Evolutionary conservation across 2,797 vertebrate genomes (phyloP).

Genomic region (Fundulus diaphanus): DNA sequence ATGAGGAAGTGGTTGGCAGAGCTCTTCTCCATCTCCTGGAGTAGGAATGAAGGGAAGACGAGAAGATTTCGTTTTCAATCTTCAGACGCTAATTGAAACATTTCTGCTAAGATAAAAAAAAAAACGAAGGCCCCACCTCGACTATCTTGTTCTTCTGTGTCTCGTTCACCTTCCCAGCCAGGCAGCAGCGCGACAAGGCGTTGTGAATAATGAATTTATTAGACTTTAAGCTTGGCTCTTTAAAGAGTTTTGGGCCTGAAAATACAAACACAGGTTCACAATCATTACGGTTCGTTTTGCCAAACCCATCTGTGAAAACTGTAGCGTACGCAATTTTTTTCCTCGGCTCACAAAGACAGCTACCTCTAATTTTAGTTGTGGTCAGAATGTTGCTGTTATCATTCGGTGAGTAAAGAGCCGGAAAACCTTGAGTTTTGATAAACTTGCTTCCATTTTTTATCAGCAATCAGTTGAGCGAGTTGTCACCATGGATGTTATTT

Average conservation of each 20-base stretch:
- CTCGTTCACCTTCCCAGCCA: conserved; percentile 93
- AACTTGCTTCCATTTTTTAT: neutral
- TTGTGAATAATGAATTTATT: conserved; percentile 95
- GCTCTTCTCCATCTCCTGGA: conserved; percentile 92
- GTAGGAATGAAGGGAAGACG: neutral
- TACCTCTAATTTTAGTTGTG: neutral
- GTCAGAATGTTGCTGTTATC: neutral
- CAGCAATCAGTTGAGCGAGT: neutral
- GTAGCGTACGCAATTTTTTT: neutral
- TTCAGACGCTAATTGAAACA: neutral
- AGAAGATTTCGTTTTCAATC: neutral
- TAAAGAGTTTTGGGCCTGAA: conserved; percentile 90
- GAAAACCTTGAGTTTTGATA: neutral
- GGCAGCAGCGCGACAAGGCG: conserved; percentile 90
- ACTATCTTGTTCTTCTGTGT: conserved; percentile 89
- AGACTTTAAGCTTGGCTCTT: conserved; percentile 93
- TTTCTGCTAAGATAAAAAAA: neutral
- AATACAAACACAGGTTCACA: conserved; percentile 2
- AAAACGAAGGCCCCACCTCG: conserved; percentile 76
- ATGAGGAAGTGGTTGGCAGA: conserved; percentile 93
- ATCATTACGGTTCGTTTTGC: neutral
- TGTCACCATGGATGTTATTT: neutral
- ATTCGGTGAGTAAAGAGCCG: neutral
- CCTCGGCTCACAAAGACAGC: neutral
- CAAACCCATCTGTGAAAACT: neutral